Evolutionary conservation across 2,797 vertebrate genomes (phyloP).

Genomic region (Hydrocynus forskahlii): DNA sequence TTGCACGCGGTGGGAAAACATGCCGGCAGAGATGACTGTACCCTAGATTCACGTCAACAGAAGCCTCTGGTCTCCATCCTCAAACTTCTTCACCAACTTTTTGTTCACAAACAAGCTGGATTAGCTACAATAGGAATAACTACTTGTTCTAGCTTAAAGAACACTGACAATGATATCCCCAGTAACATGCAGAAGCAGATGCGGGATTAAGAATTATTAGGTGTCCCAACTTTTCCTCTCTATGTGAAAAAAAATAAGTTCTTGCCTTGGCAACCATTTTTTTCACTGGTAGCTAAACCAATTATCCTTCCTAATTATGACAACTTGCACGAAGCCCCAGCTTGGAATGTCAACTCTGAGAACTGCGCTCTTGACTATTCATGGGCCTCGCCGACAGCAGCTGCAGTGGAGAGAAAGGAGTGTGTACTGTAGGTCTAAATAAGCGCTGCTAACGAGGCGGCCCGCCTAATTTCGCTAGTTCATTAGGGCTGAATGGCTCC

Average conservation of each 20-base stretch:
- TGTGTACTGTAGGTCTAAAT: conserved; percentile 44
- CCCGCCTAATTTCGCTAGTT: conserved; percentile 71
- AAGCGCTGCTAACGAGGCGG: conserved; percentile 62
- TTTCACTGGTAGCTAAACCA: conserved; percentile 4
- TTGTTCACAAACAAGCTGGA: background rate
- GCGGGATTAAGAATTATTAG: conserved; percentile 10
- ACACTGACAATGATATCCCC: background rate
- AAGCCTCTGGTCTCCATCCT: background rate
- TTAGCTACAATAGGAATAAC: background rate
- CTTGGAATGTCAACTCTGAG: conserved; percentile 36
- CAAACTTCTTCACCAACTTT: background rate
- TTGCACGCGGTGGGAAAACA: conserved; percentile 41
- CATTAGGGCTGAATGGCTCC: conserved; percentile 75
- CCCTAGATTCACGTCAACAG: conserved; percentile 7
- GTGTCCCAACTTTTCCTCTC: background rate
- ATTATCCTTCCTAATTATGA: conserved; percentile 47
- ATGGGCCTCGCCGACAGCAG: conserved; percentile 29
- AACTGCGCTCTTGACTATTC: conserved; percentile 29
- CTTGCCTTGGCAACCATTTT: background rate
- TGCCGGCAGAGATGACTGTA: conserved; percentile 37
- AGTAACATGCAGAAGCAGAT: conserved; percentile 25
- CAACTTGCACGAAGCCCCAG: conserved; percentile 27
- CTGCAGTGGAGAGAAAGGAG: conserved; percentile 36
- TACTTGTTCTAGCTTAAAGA: background rate
- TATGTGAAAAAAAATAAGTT: conserved; percentile 18